These are phyloP conservation scores for Pteria penguin DNA, from an alignment of 2,888 invertebrate species.

Conservation along the genomic window DNA sequence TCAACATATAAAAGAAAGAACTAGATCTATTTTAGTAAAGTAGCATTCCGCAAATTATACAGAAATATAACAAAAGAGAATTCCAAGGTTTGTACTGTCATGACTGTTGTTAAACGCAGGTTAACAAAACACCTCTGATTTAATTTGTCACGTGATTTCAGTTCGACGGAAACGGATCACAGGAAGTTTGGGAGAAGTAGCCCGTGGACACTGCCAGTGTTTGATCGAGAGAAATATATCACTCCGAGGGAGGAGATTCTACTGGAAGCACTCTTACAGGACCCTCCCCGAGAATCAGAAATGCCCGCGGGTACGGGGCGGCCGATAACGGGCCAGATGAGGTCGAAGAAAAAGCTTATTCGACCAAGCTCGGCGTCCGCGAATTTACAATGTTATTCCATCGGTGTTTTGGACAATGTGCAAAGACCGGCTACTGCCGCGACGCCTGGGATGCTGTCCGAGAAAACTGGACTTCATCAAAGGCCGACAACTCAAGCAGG, in stretches of 20 bases:
- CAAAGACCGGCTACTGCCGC: constrained; percentile 70
- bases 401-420: constrained; percentile 72
- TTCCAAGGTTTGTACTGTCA: too few species aligned
- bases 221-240: constrained; percentile 1
- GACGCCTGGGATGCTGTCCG: constrained; percentile 47
- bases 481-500: constrained; percentile 74
- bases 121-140: not conserved
- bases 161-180: constrained; percentile 25
- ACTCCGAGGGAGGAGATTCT: constrained; percentile 13
- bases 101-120: too few species aligned
- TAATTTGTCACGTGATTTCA: constrained; percentile 12
- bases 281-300: not conserved
- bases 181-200: constrained; percentile 27
- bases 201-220: constrained; percentile 24
- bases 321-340: constrained; percentile 24
- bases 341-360: constrained; percentile 60
- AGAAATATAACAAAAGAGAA: too few species aligned
- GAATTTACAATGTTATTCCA: constrained; percentile 75
- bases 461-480: constrained; percentile 42
- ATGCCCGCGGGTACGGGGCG: constrained; percentile 33
- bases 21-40: too few species aligned
- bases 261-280: constrained; percentile 1
- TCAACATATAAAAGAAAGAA: too few species aligned
- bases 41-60: too few species aligned
- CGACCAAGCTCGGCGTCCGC: constrained; percentile 77